Conservation (phyloP, 2,113 vertebrate species). For the Larimichthys crocea region DNA sequence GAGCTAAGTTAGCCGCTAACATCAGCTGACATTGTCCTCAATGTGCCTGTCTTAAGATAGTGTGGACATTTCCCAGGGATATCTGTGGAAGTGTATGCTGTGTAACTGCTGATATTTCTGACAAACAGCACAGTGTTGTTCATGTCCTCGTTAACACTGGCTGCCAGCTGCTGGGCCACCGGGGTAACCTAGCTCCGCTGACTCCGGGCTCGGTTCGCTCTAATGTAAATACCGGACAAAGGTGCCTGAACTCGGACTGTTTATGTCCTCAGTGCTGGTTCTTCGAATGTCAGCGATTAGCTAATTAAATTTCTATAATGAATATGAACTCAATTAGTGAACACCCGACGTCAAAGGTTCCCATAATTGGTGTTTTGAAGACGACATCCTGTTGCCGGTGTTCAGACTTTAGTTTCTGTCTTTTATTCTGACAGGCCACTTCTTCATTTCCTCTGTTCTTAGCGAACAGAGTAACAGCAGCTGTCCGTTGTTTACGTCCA, state of each 20-base stretch:
- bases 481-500: not conserved
- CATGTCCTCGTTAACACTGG: too few relatives aligned
- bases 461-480: not conserved
- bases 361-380: not conserved
- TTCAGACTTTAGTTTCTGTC: not conserved
- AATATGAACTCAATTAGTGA: not conserved
- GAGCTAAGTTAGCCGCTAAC: slow-evolving; percentile 50
- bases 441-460: not conserved
- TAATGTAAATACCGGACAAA: slow-evolving; percentile 12
- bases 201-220: not conserved
- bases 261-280: not conserved
- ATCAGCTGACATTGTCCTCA: slow-evolving; percentile 43
- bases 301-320: not conserved
- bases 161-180: slow-evolving; percentile 17
- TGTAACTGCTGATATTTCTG: not conserved
- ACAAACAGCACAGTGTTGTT: not conserved
- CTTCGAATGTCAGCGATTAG: not conserved
- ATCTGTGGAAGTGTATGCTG: too few relatives aligned
- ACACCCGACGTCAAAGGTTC: too few relatives aligned
- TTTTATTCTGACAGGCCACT: not conserved
- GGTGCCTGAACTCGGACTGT: not conserved
- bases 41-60: not conserved
- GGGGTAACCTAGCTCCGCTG: not conserved
- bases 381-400: not conserved
- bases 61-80: not conserved